Base-by-base conservation (phyloP, 2,113 vertebrate species). In the Jacana jacana region DNA sequence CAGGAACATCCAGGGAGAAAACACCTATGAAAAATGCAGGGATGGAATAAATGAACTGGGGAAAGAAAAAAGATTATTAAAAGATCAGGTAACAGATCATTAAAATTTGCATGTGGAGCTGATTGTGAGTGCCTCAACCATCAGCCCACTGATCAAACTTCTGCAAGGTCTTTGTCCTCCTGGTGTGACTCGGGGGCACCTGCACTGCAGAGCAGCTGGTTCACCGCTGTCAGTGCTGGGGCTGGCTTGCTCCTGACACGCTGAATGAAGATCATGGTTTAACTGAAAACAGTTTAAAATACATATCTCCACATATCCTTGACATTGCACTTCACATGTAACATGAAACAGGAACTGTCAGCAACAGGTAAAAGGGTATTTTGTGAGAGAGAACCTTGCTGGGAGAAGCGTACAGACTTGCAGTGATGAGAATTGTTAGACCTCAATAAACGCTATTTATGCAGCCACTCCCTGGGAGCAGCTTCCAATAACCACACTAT, bases 361-460 rank as follows among this genome's bases (percentile, higher is more conserved):
- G 61, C 77, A 88, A 68, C 46, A 46, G 77, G 60, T 79, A n/a
- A 58, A 78, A 72, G 40, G 49, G 14, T 71, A 18, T 79, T 91
- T 95, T 80, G 68, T 71, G 48, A 75, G 66, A 72, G 61, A 80
- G 3, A 93, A 78, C 77, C 61, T 75, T 46, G 44, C 30, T 64
- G 44, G 69, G 28, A 86, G 84, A 78, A 70, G 33, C 3, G 70
- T 7, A 28, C 60, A 19, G 63, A 27, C 64, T 25, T 91, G 51
- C 35, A 87, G 63, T 55, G 81, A 5, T 2, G 19, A 52, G 84
- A 78, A 63, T 86, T 60, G 52, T 65, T 88, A 87, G 84, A 68
- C 37, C 7, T 86, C 75, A 86, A 7, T 94, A 70, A 80, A 93
- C 96, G 75, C 95, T 97, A 96, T 91, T 92, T 89, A 86, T 40